A percentile compares a stretch with the other conserved stretches of the same genome.
Evolutionary conservation across 2,888 invertebrate species (phyloP).

Genomic region (Plagodis pulveraria): DNA sequence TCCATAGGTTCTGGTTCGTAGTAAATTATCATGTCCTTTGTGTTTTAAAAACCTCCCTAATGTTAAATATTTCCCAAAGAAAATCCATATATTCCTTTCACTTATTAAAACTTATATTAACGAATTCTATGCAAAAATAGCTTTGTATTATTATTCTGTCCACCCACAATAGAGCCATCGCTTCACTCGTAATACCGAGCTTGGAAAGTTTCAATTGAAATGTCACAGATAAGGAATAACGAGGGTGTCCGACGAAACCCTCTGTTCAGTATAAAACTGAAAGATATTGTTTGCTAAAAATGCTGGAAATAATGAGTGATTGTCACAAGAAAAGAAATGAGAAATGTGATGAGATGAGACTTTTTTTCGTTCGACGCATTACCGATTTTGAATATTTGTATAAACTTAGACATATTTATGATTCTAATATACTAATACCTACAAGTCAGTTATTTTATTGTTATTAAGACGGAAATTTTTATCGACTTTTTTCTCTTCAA

Average conservation of each 20-base stretch:
- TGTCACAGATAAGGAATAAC: slow-evolving; percentile 56
- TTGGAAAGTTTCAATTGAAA: slow-evolving; percentile 57
- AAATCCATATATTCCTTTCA: too few species aligned
- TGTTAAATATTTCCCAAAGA: too few species aligned
- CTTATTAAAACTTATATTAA: too few species aligned
- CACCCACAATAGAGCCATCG: slow-evolving; percentile 22
- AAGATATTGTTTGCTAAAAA: slow-evolving; percentile 25
- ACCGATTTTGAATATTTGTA: too few species aligned
- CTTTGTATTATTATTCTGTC: slow-evolving; percentile 11
- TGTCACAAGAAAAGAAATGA: slow-evolving; percentile 20
- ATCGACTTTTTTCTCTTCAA: too few species aligned
- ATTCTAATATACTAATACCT: too few species aligned
- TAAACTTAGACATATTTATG: too few species aligned
- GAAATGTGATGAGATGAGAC: slow-evolving; percentile 15
- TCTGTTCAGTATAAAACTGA: slow-evolving; percentile 23
- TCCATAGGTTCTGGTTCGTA: too few species aligned
- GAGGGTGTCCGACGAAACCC: slow-evolving; percentile 29
- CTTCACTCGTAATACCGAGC: slow-evolving; percentile 34
- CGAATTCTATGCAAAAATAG: slow-evolving; percentile 12
- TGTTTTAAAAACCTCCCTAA: too few species aligned
- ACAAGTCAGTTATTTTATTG: too few species aligned
- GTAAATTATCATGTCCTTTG: too few species aligned
- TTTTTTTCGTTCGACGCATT: slow-evolving; percentile 2
- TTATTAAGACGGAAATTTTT: too few species aligned
- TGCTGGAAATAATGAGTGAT: slow-evolving; percentile 32